Evolutionary conservation across 2,888 invertebrate genomes (phyloP), one percentile per base, ranked within the genome.

Genomic region (Lacanobia oleracea): DNA sequence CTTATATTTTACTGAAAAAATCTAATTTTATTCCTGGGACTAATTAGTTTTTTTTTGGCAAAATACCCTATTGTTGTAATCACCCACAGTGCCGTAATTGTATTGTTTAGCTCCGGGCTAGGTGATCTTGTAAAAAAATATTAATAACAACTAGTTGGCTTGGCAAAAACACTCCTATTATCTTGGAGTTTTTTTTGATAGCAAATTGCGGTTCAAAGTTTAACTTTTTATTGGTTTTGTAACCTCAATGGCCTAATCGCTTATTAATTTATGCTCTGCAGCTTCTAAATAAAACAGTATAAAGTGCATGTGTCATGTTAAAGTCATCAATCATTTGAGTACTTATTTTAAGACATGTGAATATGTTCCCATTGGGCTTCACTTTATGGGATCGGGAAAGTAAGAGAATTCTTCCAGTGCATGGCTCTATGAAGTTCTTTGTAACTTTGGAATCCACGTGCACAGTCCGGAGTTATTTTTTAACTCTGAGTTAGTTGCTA

Each of bases 61-160:
- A n/a, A n/a, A n/a, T n/a, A n/a, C n/a, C n/a, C n/a, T n/a, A 74
- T 76, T 68, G 51, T 40, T 50, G 69, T 59, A 64, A 74, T 70
- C 62, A 74, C 16, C 33, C 51, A 57, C 23, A 12, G 43, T 51
- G 4, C n/a, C 10, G 23, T 54, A 21, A 67, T 65, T 72, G 48
- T 27, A 61, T 68, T 57, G 27, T 66, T 59, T 57, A 21, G 18
- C 33, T 56, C 37, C 10, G 8, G 37, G 50, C 33, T 67, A 9
- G 33, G 43, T 69, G 21, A 54, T 68, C 56, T 21, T 68, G 23
- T 67, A 56, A 50, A 61, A 54, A 40, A 50, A 18, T n/a, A 33
- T n/a, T 60, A 54, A 66, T 76, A 12, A 50, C 12, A n/a, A 33
- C 43, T n/a, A n/a, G n/a, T n/a, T n/a, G n/a, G n/a, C n/a, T 33